A percentile compares a stretch with the other conserved stretches of the same genome.
phyloP scores from a whole-genome alignment of 2,113 vertebrate genomes.

The Mastomys coucha region DNA sequence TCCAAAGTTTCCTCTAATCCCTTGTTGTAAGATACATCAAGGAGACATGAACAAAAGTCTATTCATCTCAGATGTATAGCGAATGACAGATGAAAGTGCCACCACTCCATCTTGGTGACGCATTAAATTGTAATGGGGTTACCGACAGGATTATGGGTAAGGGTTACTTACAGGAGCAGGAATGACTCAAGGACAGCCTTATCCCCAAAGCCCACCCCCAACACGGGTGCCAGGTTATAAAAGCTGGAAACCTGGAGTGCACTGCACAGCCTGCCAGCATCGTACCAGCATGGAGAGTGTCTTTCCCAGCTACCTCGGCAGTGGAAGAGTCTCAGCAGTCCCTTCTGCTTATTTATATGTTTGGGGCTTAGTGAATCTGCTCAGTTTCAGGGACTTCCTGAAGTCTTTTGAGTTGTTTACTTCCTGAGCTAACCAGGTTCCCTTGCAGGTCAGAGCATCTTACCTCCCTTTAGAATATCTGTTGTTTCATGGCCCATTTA shows the following conservation, averaged over 20 bases:
- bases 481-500: neutral
- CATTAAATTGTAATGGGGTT: neutral
- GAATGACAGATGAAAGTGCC: neutral
- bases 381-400: neutral
- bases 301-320: neutral
- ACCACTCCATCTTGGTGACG: neutral
- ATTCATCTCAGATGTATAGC: neutral
- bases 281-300: neutral
- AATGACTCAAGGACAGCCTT: neutral
- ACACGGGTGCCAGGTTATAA: neutral
- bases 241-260: neutral
- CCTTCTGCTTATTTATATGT: neutral
- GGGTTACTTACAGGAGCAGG: neutral
- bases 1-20: neutral
- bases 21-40: neutral
- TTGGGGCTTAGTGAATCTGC: neutral
- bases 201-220: neutral
- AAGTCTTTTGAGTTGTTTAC: neutral
- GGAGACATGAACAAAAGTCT: neutral
- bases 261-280: neutral
- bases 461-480: neutral
- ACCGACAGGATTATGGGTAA: neutral
- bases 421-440: neutral
- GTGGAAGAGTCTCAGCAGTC: neutral
- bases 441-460: neutral